Evolutionary conservation across 2,888 invertebrate genomes (phyloP).

Genomic region (Caenorhabditis becei): DNA sequence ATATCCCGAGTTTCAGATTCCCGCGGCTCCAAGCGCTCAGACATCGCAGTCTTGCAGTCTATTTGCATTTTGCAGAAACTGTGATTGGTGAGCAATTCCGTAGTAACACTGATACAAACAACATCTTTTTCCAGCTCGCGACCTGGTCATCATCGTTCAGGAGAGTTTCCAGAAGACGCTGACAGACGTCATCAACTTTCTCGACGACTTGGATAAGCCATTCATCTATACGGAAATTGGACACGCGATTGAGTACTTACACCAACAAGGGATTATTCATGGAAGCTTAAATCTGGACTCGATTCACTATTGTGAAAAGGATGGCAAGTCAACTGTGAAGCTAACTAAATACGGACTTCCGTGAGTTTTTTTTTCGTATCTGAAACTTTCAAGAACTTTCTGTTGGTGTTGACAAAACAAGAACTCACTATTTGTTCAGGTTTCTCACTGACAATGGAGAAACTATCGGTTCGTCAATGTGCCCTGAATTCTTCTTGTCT

Average conservation of each 20-base stretch:
- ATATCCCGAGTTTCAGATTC: no score
- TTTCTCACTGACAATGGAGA: conserved; percentile 49
- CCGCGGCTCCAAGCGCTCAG: conserved; percentile 65
- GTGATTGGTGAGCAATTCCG: conserved; percentile 42
- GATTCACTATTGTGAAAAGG: background rate
- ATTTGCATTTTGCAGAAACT: conserved; percentile 35
- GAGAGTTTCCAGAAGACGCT: conserved; percentile 86
- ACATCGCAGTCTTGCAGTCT: conserved; percentile 85
- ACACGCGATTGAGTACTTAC: background rate
- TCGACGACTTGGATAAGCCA: background rate
- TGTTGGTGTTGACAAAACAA: no score
- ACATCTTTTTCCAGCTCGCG: conserved; percentile 65
- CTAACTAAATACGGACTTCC: background rate
- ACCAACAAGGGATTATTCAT: background rate
- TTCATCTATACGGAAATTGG: background rate
- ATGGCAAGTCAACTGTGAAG: conserved; percentile 8
- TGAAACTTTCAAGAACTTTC: no score
- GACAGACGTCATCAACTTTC: conserved; percentile 80
- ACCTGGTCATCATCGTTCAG: conserved; percentile 72
- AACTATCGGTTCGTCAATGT: conserved; percentile 19
- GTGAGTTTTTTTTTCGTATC: conserved; percentile 79
- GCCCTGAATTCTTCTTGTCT: conserved; percentile 7
- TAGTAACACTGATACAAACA: background rate
- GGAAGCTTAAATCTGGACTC: background rate
- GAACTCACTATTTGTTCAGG: conserved; percentile 13